A percentile compares a stretch with the other conserved stretches of the same genome.
These are phyloP conservation scores for Platycnemis pennipes DNA, from an alignment of 2,888 invertebrate species.

Conservation along the genomic window DNA sequence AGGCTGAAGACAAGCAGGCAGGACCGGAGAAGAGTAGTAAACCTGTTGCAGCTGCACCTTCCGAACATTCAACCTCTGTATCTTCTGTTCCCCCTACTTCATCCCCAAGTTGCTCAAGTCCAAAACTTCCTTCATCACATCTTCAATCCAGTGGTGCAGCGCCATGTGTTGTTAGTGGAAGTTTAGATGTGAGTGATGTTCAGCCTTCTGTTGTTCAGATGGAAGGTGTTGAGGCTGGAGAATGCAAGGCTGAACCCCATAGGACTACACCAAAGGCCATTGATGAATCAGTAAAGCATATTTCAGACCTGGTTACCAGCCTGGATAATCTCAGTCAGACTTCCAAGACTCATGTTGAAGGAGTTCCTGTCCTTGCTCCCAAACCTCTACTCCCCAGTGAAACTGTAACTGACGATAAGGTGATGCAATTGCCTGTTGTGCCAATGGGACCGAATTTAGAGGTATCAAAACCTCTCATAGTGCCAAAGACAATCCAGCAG, in stretches of 20 bases:
- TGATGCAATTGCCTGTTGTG: conserved; percentile 39
- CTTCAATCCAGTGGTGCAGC: conserved; percentile 44
- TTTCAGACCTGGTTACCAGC: conserved; percentile 45
- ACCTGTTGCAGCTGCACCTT: conserved; percentile 44
- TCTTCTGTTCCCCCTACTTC: conserved; percentile 66
- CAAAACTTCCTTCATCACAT: conserved; percentile 68
- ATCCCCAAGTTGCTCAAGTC: conserved; percentile 66
- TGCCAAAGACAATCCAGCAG: conserved; percentile 70
- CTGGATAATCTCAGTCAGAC: conserved; percentile 54
- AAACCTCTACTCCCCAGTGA: conserved; percentile 55
- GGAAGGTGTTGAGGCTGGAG: conserved; percentile 24
- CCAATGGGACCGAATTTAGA: conserved; percentile 68
- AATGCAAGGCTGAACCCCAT: conserved; percentile 22
- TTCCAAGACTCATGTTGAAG: conserved; percentile 53
- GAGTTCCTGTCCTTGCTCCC: conserved; percentile 34
- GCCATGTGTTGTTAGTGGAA: neutral
- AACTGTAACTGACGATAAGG: conserved; percentile 54
- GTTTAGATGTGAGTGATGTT: conserved; percentile 5
- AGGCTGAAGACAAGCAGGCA: conserved; percentile 37
- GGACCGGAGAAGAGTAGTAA: conserved; percentile 69
- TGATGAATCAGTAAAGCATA: conserved; percentile 45
- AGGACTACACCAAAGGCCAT: conserved; percentile 53
- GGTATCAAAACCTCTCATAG: conserved; percentile 70
- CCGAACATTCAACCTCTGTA: conserved; percentile 18
- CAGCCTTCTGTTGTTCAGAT: conserved; percentile 31